Base-by-base conservation (phyloP, 2,797 vertebrate genomes). In the Rallus crepitans region DNA sequence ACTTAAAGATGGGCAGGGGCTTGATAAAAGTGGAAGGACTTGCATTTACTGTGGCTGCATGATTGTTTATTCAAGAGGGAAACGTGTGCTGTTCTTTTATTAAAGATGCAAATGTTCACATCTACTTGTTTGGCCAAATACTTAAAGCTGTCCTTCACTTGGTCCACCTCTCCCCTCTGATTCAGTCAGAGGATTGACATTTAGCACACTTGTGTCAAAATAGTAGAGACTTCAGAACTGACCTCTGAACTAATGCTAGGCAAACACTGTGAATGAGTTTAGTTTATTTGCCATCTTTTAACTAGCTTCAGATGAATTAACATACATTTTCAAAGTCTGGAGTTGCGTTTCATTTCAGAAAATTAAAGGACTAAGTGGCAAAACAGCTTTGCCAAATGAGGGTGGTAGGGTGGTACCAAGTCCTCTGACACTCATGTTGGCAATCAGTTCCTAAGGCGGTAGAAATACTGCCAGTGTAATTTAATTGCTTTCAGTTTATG, bases 291-390 rank as follows among this genome's bases (percentile, higher is more conserved):
- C 71, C 94, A 87, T 79, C 69, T 85, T 90, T 87, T 50, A 70
- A 89, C 66, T 18, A 89, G 60, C 50, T 56, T 60, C 75, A 87
- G 81, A 66, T 40, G 68, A 91, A 82, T 83, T 50, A 50, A 93
- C 70, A 80, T 48, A 42, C 89, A 89, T 89, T 94, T 89, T 90
- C 61, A 82, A 59, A 96, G 56, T 65, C 87, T 95, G 76, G 59
- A 73, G 75, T 52, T 75, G 73, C 61, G 45, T 63, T 71, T 87
- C 45, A 76, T 63, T 90, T 91, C 50, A 93, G 45, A 89, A 78
- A 84, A 87, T 66, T 82, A 60, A 96, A 94, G 77, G 87, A 72
- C 9, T 73, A 80, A 87, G 47, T 77, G 87, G 87, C 66, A 57
- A 92, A 93, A 82, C 47, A 89, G 45, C 30, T 82, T n/a, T 28